phyloP scores from a whole-genome alignment of 2,113 vertebrate species.

The Phaethornis superciliosus region DNA sequence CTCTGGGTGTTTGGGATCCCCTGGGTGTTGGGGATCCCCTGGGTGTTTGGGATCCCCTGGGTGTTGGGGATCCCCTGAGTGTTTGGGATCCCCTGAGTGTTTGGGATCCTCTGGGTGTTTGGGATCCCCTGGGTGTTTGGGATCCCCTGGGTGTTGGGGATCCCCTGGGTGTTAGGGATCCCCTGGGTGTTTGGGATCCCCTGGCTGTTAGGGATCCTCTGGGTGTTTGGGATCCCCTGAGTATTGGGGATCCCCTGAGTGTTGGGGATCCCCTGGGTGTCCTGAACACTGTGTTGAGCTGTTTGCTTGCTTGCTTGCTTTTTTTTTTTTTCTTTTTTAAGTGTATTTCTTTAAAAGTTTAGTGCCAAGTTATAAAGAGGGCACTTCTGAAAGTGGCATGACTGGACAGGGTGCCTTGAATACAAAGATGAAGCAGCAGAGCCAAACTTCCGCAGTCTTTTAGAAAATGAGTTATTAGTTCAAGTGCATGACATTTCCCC shows the following conservation, averaged over 20 bases:
- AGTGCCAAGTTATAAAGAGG: neutral
- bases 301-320: neutral
- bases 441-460: accelerated
- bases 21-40: neutral
- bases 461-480: neutral
- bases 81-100: neutral
- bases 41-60: neutral
- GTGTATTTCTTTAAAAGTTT: neutral
- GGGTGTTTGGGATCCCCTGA: too few relatives aligned
- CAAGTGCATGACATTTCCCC: neutral
- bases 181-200: neutral
- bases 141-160: neutral
- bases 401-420: neutral
- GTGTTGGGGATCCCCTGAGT: too few relatives aligned
- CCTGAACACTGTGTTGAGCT: accelerated
- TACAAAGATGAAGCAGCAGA: neutral
- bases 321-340: accelerated
- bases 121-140: too few relatives aligned
- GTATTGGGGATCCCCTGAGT: neutral
- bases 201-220: accelerated
- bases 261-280: too few relatives aligned
- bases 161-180: accelerated
- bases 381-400: neutral
- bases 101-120: neutral
- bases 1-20: too few relatives aligned